These are phyloP conservation scores for Zosterops japonicus DNA, from an alignment of 2,113 vertebrate species.

Conservation along the genomic window DNA sequence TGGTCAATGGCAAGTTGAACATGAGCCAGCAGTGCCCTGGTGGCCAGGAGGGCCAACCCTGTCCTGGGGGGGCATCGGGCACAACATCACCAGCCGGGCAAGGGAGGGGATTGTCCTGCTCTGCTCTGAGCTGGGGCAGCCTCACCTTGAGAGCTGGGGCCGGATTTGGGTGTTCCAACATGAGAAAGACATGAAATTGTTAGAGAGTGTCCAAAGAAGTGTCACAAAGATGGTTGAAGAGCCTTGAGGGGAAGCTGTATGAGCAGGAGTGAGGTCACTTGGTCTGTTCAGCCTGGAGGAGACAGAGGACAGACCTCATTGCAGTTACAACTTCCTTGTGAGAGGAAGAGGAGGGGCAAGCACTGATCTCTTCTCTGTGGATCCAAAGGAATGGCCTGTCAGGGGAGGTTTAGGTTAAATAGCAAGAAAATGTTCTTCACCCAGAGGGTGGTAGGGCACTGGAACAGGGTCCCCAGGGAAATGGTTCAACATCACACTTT, in stretches of 20 bases:
- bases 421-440: neutral
- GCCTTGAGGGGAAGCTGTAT: fast-evolving
- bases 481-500: neutral
- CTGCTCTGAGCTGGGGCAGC: neutral
- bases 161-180: fast-evolving
- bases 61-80: neutral
- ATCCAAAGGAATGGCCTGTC: neutral
- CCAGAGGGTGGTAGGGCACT: too few relatives aligned
- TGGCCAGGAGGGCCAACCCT: neutral
- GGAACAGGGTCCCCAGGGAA: neutral
- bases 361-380: neutral
- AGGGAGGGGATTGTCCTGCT: neutral
- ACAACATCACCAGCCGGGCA: fast-evolving
- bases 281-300: neutral
- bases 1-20: neutral
- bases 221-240: neutral
- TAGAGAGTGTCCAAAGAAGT: neutral
- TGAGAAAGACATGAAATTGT: neutral
- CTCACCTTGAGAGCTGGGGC: neutral
- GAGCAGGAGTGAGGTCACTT: neutral
- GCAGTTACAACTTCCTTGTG: neutral
- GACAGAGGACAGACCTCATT: neutral
- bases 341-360: neutral
- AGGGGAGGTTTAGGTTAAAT: neutral
- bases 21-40: neutral